These are phyloP conservation scores for Numida meleagris DNA, from an alignment of 2,113 vertebrate species.

Conservation along the genomic window DNA sequence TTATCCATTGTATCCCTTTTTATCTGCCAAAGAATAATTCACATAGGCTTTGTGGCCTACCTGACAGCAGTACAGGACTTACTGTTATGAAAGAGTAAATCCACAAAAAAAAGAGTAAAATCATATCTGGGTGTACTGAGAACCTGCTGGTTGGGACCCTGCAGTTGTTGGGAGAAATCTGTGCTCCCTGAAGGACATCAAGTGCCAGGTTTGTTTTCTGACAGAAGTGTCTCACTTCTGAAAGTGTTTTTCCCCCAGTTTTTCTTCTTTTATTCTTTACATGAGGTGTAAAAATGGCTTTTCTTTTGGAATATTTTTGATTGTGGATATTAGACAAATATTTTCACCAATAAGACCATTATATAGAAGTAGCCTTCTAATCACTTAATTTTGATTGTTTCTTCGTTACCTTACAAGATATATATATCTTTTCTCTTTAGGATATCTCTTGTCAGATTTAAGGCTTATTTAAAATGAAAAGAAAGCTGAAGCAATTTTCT, in stretches of 20 bases:
- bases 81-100: slow-evolving; percentile 44
- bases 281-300: slow-evolving; percentile 36
- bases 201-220: slow-evolving; percentile 58
- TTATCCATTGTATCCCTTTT: not conserved
- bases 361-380: slow-evolving; percentile 73
- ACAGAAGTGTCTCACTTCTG: slow-evolving; percentile 55
- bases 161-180: slow-evolving; percentile 55
- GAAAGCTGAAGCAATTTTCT: slow-evolving; percentile 90
- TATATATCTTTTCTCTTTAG: slow-evolving; percentile 82
- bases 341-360: slow-evolving; percentile 49
- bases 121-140: slow-evolving; percentile 18
- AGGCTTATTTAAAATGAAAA: slow-evolving; percentile 90
- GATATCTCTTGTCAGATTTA: slow-evolving; percentile 86
- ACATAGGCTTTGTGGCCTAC: slow-evolving; percentile 19
- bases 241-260: slow-evolving; percentile 45
- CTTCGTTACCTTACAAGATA: slow-evolving; percentile 80
- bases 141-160: slow-evolving; percentile 34
- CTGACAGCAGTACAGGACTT: slow-evolving; percentile 38
- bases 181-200: slow-evolving; percentile 53
- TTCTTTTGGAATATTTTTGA: slow-evolving; percentile 27
- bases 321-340: slow-evolving; percentile 60
- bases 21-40: slow-evolving; percentile 34
- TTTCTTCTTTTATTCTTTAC: slow-evolving; percentile 41
- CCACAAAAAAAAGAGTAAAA: slow-evolving; percentile 13
- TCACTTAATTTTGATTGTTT: slow-evolving; percentile 83